These are phyloP conservation scores for Bagarius yarrelli DNA, from an alignment of 2,113 vertebrate genomes.

Conservation along the genomic window DNA sequence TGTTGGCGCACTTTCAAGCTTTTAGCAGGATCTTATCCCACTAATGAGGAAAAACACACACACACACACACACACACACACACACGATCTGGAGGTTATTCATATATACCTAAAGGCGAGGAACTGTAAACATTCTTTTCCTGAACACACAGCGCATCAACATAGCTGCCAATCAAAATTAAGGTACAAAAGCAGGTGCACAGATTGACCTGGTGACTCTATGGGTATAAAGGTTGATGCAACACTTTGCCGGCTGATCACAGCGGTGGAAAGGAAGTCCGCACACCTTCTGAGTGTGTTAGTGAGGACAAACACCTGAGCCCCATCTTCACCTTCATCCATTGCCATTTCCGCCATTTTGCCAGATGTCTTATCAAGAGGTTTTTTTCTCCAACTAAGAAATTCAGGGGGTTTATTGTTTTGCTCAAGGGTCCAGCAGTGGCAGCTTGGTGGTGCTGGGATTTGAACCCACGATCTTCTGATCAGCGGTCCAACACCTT, in stretches of 20 bases:
- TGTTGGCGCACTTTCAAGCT: neutral
- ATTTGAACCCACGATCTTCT: too few relatives aligned
- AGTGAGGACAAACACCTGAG: conserved; percentile 17
- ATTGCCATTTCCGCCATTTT: too few relatives aligned
- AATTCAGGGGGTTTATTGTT: too few relatives aligned
- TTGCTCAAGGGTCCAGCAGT: too few relatives aligned
- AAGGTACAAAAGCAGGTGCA: conserved; percentile 22
- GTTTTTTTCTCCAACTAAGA: too few relatives aligned
- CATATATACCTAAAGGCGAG: neutral
- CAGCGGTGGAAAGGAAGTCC: neutral
- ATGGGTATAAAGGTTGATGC: conserved; percentile 13
- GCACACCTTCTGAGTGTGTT: conserved; percentile 16
- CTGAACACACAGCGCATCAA: too few relatives aligned
- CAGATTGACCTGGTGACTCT: conserved; percentile 18
- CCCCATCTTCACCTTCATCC: neutral
- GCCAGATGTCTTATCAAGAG: too few relatives aligned
- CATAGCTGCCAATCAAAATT: neutral
- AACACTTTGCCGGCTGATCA: conserved; percentile 6
- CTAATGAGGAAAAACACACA: neutral
- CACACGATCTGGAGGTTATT: neutral
- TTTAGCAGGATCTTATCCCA: neutral
- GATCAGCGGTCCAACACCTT: too few relatives aligned
- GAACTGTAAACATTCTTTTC: neutral
- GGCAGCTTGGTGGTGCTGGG: too few relatives aligned
- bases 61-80: neutral